These are phyloP conservation scores for Myopa tessellatipennis DNA, from an alignment of 2,888 invertebrate species.

Conservation along the genomic window DNA sequence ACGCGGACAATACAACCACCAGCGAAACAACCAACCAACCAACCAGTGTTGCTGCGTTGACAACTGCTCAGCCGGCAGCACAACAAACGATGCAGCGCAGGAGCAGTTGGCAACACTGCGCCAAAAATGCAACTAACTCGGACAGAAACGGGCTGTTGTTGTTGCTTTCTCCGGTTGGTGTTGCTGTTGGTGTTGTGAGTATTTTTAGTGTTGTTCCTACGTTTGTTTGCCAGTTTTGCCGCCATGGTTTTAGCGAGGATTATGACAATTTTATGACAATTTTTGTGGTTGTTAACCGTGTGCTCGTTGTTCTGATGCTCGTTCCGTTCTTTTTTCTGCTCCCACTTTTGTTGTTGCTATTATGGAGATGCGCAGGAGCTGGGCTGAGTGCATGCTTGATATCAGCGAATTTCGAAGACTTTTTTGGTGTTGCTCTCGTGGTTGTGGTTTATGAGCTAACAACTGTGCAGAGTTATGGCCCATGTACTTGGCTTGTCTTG, in stretches of 20 bases:
- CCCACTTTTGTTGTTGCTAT: conserved; percentile 17
- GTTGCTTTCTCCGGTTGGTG: background rate
- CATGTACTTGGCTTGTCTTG: conserved; percentile 9
- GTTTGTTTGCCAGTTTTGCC: background rate
- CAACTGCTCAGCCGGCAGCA: background rate
- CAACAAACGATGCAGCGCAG: background rate
- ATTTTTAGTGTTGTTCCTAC: background rate
- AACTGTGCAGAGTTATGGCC: background rate
- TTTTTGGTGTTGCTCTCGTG: conserved; percentile 14
- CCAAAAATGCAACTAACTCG: conserved; percentile 18
- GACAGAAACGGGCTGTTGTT: background rate
- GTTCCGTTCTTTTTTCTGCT: conserved; percentile 4
- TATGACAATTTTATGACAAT: conserved; percentile 35
- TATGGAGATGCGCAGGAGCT: conserved; percentile 20
- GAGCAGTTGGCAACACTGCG: background rate
- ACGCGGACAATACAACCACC: background rate
- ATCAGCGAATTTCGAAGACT: conserved; percentile 3
- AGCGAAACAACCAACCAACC: background rate
- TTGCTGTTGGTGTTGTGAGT: background rate
- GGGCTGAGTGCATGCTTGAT: background rate
- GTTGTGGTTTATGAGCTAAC: conserved; percentile 30
- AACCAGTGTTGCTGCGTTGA: background rate
- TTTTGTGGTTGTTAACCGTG: conserved; percentile 6
- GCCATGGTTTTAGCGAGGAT: conserved; percentile 1
- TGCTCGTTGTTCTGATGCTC: conserved; percentile 26